Conservation (phyloP, 53 echinoderm and acorn worm genomes). For the Crossaster papposus region DNA sequence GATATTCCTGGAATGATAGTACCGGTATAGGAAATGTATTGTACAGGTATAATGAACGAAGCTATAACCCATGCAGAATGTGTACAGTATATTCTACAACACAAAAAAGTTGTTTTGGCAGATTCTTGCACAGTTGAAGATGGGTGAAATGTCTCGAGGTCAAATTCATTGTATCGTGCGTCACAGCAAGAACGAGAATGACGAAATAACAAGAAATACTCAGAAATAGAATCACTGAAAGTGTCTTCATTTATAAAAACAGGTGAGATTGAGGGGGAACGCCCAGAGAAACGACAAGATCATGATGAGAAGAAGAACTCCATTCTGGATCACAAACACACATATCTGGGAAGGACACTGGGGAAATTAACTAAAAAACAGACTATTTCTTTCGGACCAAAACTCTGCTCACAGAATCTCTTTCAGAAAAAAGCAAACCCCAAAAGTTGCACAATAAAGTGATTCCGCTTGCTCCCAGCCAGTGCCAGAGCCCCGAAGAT, state of each 20-base stretch:
- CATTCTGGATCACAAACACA: slow-evolving; percentile 6
- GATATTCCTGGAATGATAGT: too few relatives aligned
- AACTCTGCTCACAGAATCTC: slow-evolving; percentile 10
- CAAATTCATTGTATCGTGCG: background rate
- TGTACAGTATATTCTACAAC: background rate
- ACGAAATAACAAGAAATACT: slow-evolving; percentile 6
- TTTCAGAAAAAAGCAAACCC: slow-evolving; percentile 8
- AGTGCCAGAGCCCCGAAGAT: slow-evolving; percentile 38
- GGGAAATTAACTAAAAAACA: slow-evolving; percentile 38
- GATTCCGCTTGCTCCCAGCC: slow-evolving; percentile 30
- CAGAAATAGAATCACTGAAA: background rate
- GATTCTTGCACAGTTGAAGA: background rate
- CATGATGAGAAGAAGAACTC: background rate
- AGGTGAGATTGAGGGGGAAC: background rate
- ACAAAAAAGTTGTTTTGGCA: slow-evolving; percentile 1
- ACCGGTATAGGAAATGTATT: too few relatives aligned
- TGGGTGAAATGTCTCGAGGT: slow-evolving; percentile 41
- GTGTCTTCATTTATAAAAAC: slow-evolving; percentile 54
- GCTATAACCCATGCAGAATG: background rate
- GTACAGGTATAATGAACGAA: background rate
- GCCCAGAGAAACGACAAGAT: slow-evolving; percentile 33
- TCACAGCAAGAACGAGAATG: background rate
- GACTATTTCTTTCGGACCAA: background rate
- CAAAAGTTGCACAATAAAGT: slow-evolving; percentile 18
- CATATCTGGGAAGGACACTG: background rate